Percentiles rank a stretch among this genome's conserved stretches.
Evolutionary conservation across 2,888 invertebrate genomes (phyloP).

Genomic region (Cantharis rustica): DNA sequence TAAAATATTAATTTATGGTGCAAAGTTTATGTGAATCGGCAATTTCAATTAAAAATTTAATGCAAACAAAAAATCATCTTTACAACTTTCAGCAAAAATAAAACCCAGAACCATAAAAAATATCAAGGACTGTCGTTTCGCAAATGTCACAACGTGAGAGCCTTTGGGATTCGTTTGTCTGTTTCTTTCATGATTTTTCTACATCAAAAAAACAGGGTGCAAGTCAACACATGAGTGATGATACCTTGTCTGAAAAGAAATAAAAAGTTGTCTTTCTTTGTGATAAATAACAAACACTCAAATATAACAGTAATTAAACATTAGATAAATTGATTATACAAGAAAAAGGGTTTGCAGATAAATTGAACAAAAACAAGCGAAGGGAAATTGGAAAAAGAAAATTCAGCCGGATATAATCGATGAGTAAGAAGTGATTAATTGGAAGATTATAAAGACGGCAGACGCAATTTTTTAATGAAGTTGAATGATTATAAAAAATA

Average conservation of each 20-base stretch:
- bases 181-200: constrained; percentile 3
- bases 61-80: neutral
- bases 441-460: neutral
- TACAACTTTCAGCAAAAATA: neutral
- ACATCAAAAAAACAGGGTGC: constrained; percentile 8
- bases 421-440: constrained; percentile 3
- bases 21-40: neutral
- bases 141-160: constrained; percentile 13
- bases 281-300: constrained; percentile 29
- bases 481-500: neutral
- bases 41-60: neutral
- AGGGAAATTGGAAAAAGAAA: constrained; percentile 10
- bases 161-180: constrained; percentile 9
- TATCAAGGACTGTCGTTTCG: constrained; percentile 5
- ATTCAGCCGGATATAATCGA: neutral
- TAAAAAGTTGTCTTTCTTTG: constrained; percentile 22
- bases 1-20: neutral
- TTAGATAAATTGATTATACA: constrained; percentile 30
- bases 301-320: constrained; percentile 31
- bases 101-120: constrained; percentile 5
- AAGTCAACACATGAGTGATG: constrained; percentile 17
- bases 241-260: constrained; percentile 9
- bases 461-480: neutral
- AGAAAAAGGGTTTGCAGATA: neutral
- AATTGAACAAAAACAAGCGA: constrained; percentile 7